Evolutionary conservation across 2,113 vertebrate species (phyloP).

Genomic region (Papio anubis): DNA sequence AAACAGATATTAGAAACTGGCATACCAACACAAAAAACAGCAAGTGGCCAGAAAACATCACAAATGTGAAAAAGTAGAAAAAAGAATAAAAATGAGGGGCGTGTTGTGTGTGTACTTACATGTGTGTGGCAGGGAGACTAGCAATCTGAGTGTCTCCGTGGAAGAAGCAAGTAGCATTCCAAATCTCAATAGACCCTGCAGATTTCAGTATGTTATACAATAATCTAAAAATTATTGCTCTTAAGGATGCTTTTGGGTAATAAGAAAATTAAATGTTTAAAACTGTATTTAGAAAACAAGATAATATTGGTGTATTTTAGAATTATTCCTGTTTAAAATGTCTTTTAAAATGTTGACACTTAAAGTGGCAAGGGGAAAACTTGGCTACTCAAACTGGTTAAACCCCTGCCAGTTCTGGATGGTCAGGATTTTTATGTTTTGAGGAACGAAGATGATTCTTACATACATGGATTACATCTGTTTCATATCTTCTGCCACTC

Average conservation of each 20-base stretch:
- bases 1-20: neutral
- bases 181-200: neutral
- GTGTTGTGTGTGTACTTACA: neutral
- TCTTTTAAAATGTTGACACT: neutral
- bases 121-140: no score
- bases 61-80: neutral
- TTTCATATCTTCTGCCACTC: neutral
- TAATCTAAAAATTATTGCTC: neutral
- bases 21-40: neutral
- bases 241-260: neutral
- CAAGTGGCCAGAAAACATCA: neutral
- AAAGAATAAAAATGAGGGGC: neutral
- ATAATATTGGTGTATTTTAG: neutral
- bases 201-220: neutral
- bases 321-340: neutral
- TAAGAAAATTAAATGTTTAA: slow-evolving; percentile 23
- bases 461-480: neutral
- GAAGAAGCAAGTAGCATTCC: neutral
- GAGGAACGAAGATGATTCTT: neutral
- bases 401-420: neutral
- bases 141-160: neutral
- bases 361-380: neutral
- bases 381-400: neutral
- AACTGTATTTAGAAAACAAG: neutral
- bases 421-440: neutral